Conservation (phyloP, 2,797 vertebrate species). For the Mareca penelope region DNA sequence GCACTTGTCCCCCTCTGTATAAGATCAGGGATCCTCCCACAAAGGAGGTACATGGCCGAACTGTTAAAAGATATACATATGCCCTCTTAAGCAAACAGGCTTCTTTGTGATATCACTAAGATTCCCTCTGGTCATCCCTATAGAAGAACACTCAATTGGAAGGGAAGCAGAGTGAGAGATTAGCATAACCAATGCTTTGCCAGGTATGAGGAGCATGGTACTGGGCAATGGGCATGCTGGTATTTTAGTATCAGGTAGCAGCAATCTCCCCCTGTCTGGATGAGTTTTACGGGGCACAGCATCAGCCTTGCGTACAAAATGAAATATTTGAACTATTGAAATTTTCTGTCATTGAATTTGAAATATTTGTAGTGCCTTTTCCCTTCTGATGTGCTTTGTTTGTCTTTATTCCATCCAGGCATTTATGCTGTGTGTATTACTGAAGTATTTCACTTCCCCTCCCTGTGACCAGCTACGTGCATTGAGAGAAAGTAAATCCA, state of each 20-base stretch:
- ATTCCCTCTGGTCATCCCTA: conserved; percentile 17
- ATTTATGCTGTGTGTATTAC: neutral
- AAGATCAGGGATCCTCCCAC: conserved; percentile 41
- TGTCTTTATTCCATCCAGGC: conserved; percentile 6
- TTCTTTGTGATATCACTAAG: conserved; percentile 14
- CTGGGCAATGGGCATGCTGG: neutral
- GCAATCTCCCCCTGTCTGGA: neutral
- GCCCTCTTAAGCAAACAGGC: conserved; percentile 28
- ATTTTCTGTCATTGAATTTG: neutral
- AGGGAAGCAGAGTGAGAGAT: neutral
- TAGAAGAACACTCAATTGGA: neutral
- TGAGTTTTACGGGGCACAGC: neutral
- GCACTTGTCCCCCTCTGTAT: conserved; percentile 26
- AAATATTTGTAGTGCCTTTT: neutral
- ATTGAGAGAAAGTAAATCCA: conserved; percentile 23
- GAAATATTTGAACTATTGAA: neutral
- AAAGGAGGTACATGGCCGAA: conserved; percentile 42
- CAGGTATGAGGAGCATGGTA: neutral
- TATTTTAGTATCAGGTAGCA: neutral
- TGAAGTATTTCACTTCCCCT: neutral
- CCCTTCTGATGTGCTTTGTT: neutral
- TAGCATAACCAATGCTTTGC: neutral
- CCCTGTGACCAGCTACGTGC: neutral
- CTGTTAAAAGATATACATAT: conserved; percentile 48
- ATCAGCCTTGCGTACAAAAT: neutral